Percentiles rank a stretch among this genome's conserved stretches.
phyloP scores from a whole-genome alignment of 1,140 invertebrate genomes.

The Phymorhynchus buccinoides region DNA sequence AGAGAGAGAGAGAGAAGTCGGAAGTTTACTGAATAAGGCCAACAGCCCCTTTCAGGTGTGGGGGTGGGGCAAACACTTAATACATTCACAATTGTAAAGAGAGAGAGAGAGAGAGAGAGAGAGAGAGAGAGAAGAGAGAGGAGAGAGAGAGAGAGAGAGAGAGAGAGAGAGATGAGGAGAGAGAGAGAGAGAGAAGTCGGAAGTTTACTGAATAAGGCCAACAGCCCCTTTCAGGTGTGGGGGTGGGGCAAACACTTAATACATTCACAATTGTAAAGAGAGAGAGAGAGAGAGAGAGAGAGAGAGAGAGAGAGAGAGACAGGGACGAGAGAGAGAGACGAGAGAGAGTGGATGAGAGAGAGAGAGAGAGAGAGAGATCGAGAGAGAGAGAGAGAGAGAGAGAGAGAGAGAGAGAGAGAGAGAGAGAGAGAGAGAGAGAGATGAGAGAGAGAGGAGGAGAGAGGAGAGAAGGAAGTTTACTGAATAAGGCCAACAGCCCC shows the following conservation, averaged over 20 bases:
- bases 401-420: too few relatives aligned
- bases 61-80: too few relatives aligned
- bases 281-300: neutral
- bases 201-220: neutral
- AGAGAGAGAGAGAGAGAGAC: too few relatives aligned
- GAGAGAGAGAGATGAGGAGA: neutral
- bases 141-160: neutral
- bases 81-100: neutral
- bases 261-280: neutral
- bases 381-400: too few relatives aligned
- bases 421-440: neutral
- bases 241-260: neutral
- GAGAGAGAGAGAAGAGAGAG: neutral
- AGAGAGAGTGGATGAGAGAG: too few relatives aligned
- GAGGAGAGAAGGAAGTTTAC: neutral
- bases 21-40: neutral
- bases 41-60: too few relatives aligned
- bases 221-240: too few relatives aligned
- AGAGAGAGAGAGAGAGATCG: neutral
- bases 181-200: neutral
- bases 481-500: too few relatives aligned
- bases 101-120: neutral
- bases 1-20: neutral
- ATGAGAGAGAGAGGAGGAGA: neutral
- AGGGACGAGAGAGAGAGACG: too few relatives aligned